A percentile compares a stretch with the other conserved stretches of the same genome.
These are phyloP conservation scores for Andricus curvator DNA, from an alignment of 2,888 invertebrate genomes.

Conservation along the genomic window DNA sequence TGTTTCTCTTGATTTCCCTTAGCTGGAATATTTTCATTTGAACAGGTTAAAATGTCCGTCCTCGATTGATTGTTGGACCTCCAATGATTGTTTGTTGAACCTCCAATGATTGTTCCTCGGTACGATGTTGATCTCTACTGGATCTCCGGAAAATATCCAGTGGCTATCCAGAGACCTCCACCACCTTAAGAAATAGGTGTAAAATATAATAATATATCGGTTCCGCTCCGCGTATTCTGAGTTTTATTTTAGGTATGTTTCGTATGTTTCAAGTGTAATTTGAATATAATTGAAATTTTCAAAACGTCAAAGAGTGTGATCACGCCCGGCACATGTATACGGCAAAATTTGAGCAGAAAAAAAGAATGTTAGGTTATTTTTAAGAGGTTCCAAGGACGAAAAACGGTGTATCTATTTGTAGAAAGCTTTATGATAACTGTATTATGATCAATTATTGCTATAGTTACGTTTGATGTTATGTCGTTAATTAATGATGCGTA, in stretches of 20 bases:
- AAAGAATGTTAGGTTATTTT: conserved; percentile 65
- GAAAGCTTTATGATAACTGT: conserved; percentile 71
- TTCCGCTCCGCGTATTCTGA: conserved; percentile 63
- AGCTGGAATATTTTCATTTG: no score
- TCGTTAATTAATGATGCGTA: conserved; percentile 68
- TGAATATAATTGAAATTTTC: conserved; percentile 51
- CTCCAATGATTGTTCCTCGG: neutral
- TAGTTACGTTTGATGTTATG: conserved; percentile 74
- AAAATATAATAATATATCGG: conserved; percentile 52
- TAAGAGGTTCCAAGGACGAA: conserved; percentile 47
- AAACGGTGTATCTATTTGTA: conserved; percentile 72
- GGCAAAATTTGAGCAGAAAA: conserved; percentile 72
- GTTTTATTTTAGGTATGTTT: conserved; percentile 58
- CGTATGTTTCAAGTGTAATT: conserved; percentile 54
- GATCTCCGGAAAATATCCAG: neutral
- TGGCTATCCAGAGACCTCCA: no score
- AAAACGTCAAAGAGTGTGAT: conserved; percentile 72
- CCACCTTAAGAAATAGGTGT: conserved; percentile 2
- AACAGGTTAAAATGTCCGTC: no score
- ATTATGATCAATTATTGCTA: conserved; percentile 61
- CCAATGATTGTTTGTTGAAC: neutral
- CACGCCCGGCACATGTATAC: conserved; percentile 75
- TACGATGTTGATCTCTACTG: neutral
- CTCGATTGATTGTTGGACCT: neutral
- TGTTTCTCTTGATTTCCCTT: no score